phyloP scores from a whole-genome alignment of 2,797 vertebrate genomes.

The Melopsittacus undulatus region DNA sequence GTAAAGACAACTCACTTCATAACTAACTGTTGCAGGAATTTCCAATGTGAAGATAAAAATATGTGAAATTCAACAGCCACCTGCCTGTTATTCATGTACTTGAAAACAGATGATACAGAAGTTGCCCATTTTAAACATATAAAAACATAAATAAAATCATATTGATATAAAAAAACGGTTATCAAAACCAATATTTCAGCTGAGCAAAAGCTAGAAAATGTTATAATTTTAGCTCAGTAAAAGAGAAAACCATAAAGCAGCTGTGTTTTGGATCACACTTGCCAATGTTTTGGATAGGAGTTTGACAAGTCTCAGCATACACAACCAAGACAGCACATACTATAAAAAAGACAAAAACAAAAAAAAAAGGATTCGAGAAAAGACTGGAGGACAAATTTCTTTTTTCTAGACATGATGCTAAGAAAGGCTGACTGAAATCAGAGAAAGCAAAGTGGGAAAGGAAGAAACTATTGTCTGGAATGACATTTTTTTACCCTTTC shows the following conservation, averaged over 20 bases:
- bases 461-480: background rate
- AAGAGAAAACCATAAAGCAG: background rate
- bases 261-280: background rate
- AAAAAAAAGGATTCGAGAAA: background rate
- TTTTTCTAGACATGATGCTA: background rate
- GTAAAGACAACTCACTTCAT: background rate
- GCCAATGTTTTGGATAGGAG: background rate
- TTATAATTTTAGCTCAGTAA: background rate
- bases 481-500: background rate
- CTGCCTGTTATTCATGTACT: background rate
- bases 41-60: background rate
- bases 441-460: background rate
- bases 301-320: background rate
- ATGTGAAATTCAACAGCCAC: background rate
- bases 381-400: background rate
- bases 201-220: background rate
- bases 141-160: background rate
- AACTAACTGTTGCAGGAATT: background rate
- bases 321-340: background rate
- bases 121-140: background rate
- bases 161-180: background rate
- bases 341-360: background rate
- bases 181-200: background rate
- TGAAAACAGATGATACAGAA: background rate
- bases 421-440: background rate